Conservation (phyloP, 2,888 invertebrate species). For the Hermaeophaga mercurialis region DNA sequence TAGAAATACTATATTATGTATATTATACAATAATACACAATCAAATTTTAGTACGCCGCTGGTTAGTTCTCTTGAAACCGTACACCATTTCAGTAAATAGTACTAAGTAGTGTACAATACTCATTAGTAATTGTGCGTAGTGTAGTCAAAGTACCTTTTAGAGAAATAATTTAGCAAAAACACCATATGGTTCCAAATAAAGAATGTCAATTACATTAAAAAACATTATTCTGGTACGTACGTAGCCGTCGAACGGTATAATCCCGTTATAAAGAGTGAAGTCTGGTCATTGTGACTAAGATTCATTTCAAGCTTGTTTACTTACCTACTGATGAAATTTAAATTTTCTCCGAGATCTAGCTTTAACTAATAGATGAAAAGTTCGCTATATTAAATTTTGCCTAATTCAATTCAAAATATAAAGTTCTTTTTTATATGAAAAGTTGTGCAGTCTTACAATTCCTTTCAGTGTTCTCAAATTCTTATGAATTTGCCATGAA, state of each 20-base stretch:
- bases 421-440: too few relatives aligned
- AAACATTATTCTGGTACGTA: constrained; percentile 14
- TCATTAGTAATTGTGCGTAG: neutral
- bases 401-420: too few relatives aligned
- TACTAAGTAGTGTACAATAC: neutral
- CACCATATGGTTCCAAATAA: constrained; percentile 19
- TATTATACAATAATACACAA: too few relatives aligned
- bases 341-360: too few relatives aligned
- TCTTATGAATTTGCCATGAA: too few relatives aligned
- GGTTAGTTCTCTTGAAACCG: neutral
- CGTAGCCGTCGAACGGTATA: constrained; percentile 15
- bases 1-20: too few relatives aligned
- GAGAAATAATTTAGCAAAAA: neutral
- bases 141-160: neutral
- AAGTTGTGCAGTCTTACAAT: too few relatives aligned
- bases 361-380: too few relatives aligned
- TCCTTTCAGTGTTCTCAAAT: too few relatives aligned
- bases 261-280: constrained; percentile 20
- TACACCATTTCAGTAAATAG: neutral
- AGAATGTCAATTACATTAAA: constrained; percentile 16
- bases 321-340: constrained; percentile 9
- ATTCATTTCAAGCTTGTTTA: constrained; percentile 9
- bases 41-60: too few relatives aligned
- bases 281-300: constrained; percentile 19
- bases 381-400: too few relatives aligned